Base-by-base conservation (phyloP, 2,113 vertebrate genomes). In the Catharus bicknelli region DNA sequence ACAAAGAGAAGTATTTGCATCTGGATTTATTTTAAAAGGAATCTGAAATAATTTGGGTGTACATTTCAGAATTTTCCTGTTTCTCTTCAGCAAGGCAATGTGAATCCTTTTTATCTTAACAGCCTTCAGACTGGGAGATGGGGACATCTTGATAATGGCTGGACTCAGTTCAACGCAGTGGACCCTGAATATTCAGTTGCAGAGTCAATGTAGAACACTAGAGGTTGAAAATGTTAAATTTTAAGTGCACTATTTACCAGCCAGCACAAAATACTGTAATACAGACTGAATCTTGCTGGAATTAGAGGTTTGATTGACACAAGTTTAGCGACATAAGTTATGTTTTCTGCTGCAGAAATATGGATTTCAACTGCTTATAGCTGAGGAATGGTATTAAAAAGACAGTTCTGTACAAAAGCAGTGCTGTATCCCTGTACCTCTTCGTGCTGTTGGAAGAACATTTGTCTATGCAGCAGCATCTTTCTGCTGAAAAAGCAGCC, bases 271-370 rank as follows among this genome's bases (percentile, higher is more conserved):
- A 50, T 15, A 43, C 77, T 80, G 16, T 73, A 45, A 64, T 61
- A 69, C 45, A 47, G 51, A 57, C 26, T 75, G 66, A 40, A 86
- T 64, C 64, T 36, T 90, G 48, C 80, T 82, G 83, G 79, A 81
- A 90, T 18, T 95, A 82, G 63, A 55, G 66, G 34, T 86, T 95
- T 96, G 85, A 94, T 77, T 89, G 88, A 84, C 83, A 75, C 13
- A n/a, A 54, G 42, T 92, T 87, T 87, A 81, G 90, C n/a, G 53
- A 51, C 57, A 70, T 90, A 61, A 75, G 19, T 94, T 83, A 63
- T 51, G 51, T 89, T 87, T 95, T 93, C 69, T 88, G 22, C 51
- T 59, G 87, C 43, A 77, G 83, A 88, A 92, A 40, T 85, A 77
- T 0, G 4, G 79, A 69, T 96, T 95, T 95, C 51, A 64, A 6